Conservation (phyloP, 2,888 invertebrate species). For the Plusia festucae region DNA sequence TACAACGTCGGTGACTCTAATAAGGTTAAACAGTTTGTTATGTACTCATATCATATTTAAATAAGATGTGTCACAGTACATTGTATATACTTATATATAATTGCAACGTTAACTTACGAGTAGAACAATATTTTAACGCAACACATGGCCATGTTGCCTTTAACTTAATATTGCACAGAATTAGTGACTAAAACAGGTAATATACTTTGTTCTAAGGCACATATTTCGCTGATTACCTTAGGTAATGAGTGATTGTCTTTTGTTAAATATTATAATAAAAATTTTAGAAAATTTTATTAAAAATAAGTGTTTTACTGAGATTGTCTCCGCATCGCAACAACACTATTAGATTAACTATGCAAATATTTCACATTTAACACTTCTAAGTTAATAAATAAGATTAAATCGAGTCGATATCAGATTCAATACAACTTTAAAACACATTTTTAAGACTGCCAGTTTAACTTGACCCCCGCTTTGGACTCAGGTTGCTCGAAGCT, state of each 20-base stretch:
- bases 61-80: background rate
- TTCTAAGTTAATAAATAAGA: background rate
- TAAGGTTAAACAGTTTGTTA: too few relatives aligned
- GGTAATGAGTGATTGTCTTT: too few relatives aligned
- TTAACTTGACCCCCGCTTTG: background rate
- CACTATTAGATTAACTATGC: background rate
- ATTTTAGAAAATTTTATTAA: too few relatives aligned
- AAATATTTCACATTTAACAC: background rate
- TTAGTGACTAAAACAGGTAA: background rate
- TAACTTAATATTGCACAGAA: background rate
- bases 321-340: background rate
- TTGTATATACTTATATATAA: background rate
- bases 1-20: too few relatives aligned
- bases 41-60: too few relatives aligned
- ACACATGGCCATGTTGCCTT: background rate
- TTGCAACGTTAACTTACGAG: background rate
- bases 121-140: background rate
- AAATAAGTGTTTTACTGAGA: too few relatives aligned
- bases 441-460: background rate
- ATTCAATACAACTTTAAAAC: conserved; percentile 2
- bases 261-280: too few relatives aligned
- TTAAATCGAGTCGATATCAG: background rate
- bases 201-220: too few relatives aligned
- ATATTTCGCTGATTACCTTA: too few relatives aligned
- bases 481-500: background rate